A percentile compares a stretch with the other conserved stretches of the same genome.
phyloP scores from a whole-genome alignment of 2,113 vertebrate species.

The Philantomba maxwellii region DNA sequence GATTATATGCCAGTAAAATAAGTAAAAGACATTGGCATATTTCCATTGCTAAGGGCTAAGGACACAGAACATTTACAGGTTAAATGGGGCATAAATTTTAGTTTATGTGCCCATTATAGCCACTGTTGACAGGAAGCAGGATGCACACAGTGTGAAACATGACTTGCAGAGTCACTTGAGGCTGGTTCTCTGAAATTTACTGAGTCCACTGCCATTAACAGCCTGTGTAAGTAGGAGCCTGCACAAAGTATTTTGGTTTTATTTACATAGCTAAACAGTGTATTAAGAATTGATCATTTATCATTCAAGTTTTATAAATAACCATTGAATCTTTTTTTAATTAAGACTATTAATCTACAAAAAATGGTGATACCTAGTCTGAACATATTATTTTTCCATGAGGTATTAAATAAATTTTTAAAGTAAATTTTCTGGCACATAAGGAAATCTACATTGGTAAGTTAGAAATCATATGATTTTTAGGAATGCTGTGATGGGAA shows the following conservation, averaged over 20 bases:
- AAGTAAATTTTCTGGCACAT: not conserved
- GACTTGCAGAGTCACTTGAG: not conserved
- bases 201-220: not conserved
- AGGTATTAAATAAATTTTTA: not conserved
- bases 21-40: not conserved
- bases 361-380: not conserved
- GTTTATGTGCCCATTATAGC: slow-evolving; percentile 21
- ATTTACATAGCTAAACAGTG: not conserved
- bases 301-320: not conserved
- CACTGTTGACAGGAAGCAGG: slow-evolving; percentile 3
- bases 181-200: slow-evolving; percentile 2
- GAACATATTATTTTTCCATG: not conserved
- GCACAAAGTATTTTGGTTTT: not conserved
- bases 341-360: not conserved
- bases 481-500: not conserved
- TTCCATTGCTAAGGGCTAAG: slow-evolving; percentile 34
- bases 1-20: not conserved
- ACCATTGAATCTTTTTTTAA: not conserved
- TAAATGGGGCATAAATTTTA: slow-evolving; percentile 51
- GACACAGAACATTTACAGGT: slow-evolving; percentile 50
- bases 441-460: not conserved
- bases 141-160: not conserved
- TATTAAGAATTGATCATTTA: not conserved
- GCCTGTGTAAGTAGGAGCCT: not conserved
- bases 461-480: not conserved